Percentiles rank a stretch among this genome's conserved stretches.
phyloP scores from a whole-genome alignment of 2,113 vertebrate species.

The Lucifuga dentata region DNA sequence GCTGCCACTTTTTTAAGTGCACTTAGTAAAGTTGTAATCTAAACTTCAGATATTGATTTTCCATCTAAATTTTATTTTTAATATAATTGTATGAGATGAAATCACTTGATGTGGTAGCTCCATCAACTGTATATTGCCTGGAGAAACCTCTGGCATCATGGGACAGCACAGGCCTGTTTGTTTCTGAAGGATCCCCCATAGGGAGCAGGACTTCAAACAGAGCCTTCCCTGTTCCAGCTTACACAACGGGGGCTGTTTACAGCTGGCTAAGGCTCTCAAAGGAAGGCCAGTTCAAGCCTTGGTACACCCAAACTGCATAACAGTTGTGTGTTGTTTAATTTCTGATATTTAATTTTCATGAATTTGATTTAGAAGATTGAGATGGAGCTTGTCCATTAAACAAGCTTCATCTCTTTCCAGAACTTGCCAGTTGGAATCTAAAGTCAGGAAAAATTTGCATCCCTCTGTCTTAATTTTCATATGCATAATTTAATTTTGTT shows the following conservation, averaged over 20 bases:
- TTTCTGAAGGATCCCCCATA: conserved; percentile 43
- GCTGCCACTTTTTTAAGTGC: no score
- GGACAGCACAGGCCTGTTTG: conserved; percentile 51
- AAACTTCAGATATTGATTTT: no score
- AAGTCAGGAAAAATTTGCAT: no score
- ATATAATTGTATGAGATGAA: not conserved
- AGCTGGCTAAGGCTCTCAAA: conserved; percentile 14
- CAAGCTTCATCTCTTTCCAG: no score
- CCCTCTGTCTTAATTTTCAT: no score
- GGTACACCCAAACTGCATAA: not conserved
- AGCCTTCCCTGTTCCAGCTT: conserved; percentile 49
- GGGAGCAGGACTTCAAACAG: conserved; percentile 43
- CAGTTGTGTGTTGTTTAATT: conserved; percentile 2
- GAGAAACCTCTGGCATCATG: conserved; percentile 56
- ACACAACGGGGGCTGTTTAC: conserved; percentile 37
- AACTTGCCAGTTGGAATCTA: no score
- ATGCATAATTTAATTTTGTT: no score
- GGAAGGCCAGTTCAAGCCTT: conserved; percentile 9
- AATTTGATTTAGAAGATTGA: not conserved
- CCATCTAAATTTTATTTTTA: no score
- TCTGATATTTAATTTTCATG: not conserved
- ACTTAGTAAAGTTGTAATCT: no score
- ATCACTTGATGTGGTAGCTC: not conserved
- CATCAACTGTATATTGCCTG: conserved; percentile 10
- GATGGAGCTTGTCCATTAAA: no score